Evolutionary conservation across 2,888 invertebrate species (phyloP), one percentile per base, ranked within the genome.

Genomic region (Rhaphigaster nebulosa): DNA sequence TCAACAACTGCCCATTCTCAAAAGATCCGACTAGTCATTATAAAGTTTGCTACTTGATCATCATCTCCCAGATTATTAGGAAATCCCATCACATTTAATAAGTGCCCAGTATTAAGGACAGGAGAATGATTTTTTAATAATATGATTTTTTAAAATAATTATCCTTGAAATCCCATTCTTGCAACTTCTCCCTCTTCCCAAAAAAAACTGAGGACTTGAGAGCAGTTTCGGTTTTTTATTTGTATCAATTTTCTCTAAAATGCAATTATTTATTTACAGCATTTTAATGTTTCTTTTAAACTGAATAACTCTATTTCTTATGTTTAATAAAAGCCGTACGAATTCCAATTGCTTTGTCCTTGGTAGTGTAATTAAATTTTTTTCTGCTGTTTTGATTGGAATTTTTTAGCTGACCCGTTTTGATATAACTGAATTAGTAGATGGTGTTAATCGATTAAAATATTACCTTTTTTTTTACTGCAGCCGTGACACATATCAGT

Each of bases 211-310:
- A 34, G 0, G 65, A 65, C 15, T 34, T 29, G 29, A 65, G 65
- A 15, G 29, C 65, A 34, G 23, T 2, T 60, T 10, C 5, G 29
- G n/a, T 34, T 65, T 29, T 65, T 65, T 65, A 29, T 29, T 60
- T 60, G 60, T 60, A 34, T 34, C 18, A 65, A 65, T 65, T 65
- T 65, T 18, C 3, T 65, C 65, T 60, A 18, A 29, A 65, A 65
- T 34, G 65, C 29, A 65, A 15, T 65, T 18, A 65, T 29, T 65
- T 65, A 65, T 65, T 29, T 29, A 34, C 65, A 18, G 65, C 34
- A 65, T 18, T 65, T 65, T 65, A 65, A 65, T 18, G 65, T 65
- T 65, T 65, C 65, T 65, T 65, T 65, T 65, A 65, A 34, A 34
- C 65, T 34, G 29, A 65, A 65, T 65, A 65, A 29, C 65, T 65